A percentile compares a stretch with the other conserved stretches of the same genome.
Evolutionary conservation across 2,113 vertebrate species (phyloP).

Genomic region (Cichladusa arquata): DNA sequence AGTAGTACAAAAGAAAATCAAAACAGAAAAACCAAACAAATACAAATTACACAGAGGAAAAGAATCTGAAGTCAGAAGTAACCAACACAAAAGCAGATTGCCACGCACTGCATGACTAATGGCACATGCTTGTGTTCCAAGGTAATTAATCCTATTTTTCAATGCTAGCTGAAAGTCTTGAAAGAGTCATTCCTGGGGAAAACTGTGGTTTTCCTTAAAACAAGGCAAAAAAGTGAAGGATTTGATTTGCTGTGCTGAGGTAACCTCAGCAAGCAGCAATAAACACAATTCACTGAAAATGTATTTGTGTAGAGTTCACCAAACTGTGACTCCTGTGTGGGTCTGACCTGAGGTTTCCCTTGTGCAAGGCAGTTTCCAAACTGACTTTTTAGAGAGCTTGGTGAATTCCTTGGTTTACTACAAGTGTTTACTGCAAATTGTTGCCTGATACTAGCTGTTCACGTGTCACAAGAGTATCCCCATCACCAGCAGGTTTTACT

Average conservation of each 20-base stretch:
- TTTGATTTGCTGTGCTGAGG: neutral
- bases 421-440: neutral
- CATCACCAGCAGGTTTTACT: neutral
- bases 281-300: neutral
- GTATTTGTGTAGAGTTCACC: neutral
- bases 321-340: neutral
- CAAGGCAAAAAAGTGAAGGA: neutral
- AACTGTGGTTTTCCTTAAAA: neutral
- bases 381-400: neutral
- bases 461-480: neutral
- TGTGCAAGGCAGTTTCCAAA: neutral
- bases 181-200: neutral
- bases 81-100: conserved; percentile 36
- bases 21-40: neutral
- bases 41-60: neutral
- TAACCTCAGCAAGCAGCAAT: neutral
- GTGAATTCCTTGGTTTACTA: neutral
- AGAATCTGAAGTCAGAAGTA: conserved; percentile 32
- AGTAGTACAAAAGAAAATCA: neutral
- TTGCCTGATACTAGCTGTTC: neutral
- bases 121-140: conserved; percentile 49
- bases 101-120: conserved; percentile 66
- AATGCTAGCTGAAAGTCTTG: neutral
- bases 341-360: neutral
- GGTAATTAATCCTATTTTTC: conserved; percentile 72